Percentiles rank a stretch among this genome's conserved stretches.
phyloP scores from a whole-genome alignment of 2,888 invertebrate genomes.

The Nipponacmea schrenckii region DNA sequence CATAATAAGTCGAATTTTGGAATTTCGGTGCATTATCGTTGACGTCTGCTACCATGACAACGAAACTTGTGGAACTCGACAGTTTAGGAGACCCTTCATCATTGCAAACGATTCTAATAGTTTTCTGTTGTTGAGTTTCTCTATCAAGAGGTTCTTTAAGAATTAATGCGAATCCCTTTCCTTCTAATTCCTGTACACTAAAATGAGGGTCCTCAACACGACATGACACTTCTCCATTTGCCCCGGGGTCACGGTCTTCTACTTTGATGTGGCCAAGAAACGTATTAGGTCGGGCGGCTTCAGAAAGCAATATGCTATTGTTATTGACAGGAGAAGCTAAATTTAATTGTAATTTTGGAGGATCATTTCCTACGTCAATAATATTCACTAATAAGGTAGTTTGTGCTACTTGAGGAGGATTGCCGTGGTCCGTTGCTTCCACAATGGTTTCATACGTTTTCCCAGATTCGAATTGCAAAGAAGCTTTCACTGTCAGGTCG shows the following conservation, averaged over 20 bases:
- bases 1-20: conserved; percentile 43
- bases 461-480: conserved; percentile 84
- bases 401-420: conserved; percentile 39
- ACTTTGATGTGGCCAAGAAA: conserved; percentile 95
- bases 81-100: conserved; percentile 58
- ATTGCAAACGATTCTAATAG: conserved; percentile 51
- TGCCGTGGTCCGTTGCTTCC: conserved; percentile 50
- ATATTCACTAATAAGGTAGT: conserved; percentile 72
- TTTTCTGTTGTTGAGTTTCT: conserved; percentile 47
- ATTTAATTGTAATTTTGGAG: conserved; percentile 84
- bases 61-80: conserved; percentile 46
- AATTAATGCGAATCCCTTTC: conserved; percentile 33
- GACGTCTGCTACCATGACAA: conserved; percentile 54
- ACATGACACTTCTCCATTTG: conserved; percentile 55
- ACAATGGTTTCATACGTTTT: conserved; percentile 78
- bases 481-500: conserved; percentile 79
- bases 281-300: conserved; percentile 84
- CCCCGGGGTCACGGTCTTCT: conserved; percentile 50
- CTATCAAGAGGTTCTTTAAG: conserved; percentile 51
- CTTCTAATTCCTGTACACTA: conserved; percentile 27
- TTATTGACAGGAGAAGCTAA: conserved; percentile 77
- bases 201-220: conserved; percentile 32
- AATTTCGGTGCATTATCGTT: conserved; percentile 62
- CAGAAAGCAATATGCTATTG: conserved; percentile 69
- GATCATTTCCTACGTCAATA: conserved; percentile 87